phyloP scores from a whole-genome alignment of 2,113 vertebrate genomes.

The Muscicapa adusta region DNA sequence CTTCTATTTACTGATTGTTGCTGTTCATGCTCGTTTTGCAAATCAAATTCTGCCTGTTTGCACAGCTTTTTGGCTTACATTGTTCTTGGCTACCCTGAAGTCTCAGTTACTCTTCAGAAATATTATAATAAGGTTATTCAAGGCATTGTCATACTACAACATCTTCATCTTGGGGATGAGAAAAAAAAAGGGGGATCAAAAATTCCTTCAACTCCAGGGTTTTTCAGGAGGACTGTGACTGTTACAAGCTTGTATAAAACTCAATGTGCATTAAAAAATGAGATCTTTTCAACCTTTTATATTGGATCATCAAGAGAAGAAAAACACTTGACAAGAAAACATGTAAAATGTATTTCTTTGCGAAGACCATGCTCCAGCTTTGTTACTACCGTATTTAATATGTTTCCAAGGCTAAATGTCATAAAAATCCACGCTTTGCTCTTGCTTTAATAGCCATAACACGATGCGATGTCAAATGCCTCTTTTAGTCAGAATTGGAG shows the following conservation, averaged over 20 bases:
- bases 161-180: not conserved
- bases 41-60: not conserved
- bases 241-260: not conserved
- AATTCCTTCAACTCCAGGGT: not conserved
- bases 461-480: not conserved
- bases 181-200: not conserved
- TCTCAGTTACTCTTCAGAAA: not conserved
- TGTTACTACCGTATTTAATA: not conserved
- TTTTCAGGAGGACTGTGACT: not conserved
- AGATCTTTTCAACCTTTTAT: not conserved
- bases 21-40: not conserved
- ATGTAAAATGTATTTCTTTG: not conserved
- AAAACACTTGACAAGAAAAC: not conserved
- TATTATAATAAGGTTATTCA: not conserved
- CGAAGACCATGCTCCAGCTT: not conserved
- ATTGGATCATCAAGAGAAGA: not conserved
- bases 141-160: not conserved
- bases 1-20: not conserved
- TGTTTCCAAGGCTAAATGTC: not conserved
- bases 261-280: not conserved
- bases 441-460: not conserved
- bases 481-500: not conserved
- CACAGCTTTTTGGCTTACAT: rapidly evolving
- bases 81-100: not conserved
- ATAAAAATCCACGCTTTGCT: not conserved